A percentile compares a stretch with the other conserved stretches of the same genome.
Evolutionary conservation across 2,113 vertebrate species (phyloP).

Genomic region (Ceyx melanurus): DNA sequence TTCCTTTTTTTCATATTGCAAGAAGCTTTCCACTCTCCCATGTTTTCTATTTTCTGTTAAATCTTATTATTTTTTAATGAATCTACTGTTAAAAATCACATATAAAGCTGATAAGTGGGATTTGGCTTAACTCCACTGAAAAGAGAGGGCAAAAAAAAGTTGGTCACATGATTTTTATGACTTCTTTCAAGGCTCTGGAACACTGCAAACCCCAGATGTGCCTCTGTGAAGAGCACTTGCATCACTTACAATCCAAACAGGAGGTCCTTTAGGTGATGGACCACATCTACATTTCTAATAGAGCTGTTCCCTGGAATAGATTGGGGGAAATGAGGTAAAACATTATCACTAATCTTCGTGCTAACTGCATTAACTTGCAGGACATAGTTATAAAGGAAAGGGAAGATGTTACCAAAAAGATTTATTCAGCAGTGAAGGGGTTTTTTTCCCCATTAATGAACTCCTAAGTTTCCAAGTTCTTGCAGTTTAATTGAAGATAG

Average conservation of each 20-base stretch:
- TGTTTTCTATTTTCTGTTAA: neutral
- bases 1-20: neutral
- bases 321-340: constrained; percentile 43
- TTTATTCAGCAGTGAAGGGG: constrained; percentile 4
- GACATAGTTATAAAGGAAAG: constrained; percentile 14
- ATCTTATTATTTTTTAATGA: neutral
- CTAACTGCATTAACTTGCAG: constrained; percentile 24
- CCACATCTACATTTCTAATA: neutral
- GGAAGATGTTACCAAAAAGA: constrained; percentile 1
- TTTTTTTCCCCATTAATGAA: neutral
- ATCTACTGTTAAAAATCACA: neutral
- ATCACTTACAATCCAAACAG: neutral
- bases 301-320: constrained; percentile 5
- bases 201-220: neutral
- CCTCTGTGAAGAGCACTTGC: neutral
- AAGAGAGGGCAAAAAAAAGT: neutral
- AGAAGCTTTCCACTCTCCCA: neutral
- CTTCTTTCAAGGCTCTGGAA: neutral
- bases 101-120: neutral
- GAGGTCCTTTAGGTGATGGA: neutral
- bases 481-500: neutral
- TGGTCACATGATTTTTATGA: no score
- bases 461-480: constrained; percentile 32
- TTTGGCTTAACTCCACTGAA: neutral
- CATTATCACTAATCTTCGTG: neutral